A percentile compares a stretch with the other conserved stretches of the same genome.
Evolutionary conservation across 2,888 invertebrate genomes (phyloP).

Genomic region (Oxytorus armatus): DNA sequence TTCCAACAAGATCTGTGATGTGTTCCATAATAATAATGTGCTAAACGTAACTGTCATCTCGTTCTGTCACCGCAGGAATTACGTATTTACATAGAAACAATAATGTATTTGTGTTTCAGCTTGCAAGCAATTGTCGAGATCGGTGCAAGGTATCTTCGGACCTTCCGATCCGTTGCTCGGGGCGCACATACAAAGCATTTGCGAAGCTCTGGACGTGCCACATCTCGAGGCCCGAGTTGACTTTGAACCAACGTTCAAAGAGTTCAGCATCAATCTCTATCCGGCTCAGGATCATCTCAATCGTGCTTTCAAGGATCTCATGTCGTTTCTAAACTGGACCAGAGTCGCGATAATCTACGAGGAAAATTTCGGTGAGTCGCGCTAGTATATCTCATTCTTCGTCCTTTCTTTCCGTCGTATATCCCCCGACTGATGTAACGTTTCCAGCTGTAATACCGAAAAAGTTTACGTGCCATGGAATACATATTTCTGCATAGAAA

Average conservation of each 20-base stretch:
- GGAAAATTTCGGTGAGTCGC: slow-evolving; percentile 92
- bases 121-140: slow-evolving; percentile 92
- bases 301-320: slow-evolving; percentile 93
- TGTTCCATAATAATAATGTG: too few species aligned
- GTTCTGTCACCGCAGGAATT: too few species aligned
- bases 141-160: slow-evolving; percentile 95
- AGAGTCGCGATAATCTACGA: slow-evolving; percentile 97
- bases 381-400: slow-evolving; percentile 6
- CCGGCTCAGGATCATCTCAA: slow-evolving; percentile 94
- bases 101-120: slow-evolving; percentile 86
- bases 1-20: too few species aligned
- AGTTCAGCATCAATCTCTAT: slow-evolving; percentile 95
- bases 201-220: slow-evolving; percentile 95
- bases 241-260: slow-evolving; percentile 88
- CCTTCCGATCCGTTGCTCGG: slow-evolving; percentile 93
- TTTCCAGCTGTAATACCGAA: slow-evolving; percentile 4
- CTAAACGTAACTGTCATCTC: too few species aligned
- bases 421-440: background rate
- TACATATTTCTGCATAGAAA: slow-evolving; percentile 11
- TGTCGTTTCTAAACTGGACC: slow-evolving; percentile 96
- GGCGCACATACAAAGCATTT: slow-evolving; percentile 94
- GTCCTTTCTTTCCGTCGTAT: background rate
- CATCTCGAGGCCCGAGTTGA: slow-evolving; percentile 92
- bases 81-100: background rate
- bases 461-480: slow-evolving; percentile 7